Percentiles rank a stretch among this genome's conserved stretches.
phyloP scores from a whole-genome alignment of 1,140 invertebrate genomes.

The Bilobella aurantiaca region DNA sequence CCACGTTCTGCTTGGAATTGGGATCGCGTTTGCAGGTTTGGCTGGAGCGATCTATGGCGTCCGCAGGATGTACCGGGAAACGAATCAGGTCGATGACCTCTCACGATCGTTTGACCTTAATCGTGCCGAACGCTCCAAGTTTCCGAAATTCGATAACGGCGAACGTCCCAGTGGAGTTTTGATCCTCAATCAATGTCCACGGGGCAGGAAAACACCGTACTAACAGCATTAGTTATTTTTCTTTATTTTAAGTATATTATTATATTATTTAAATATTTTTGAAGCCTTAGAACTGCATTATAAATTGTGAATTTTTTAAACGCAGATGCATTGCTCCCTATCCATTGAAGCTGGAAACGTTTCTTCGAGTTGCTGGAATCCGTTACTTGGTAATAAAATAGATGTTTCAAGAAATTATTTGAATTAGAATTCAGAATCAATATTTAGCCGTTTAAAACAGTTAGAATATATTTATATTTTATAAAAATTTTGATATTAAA shows the following conservation, averaged over 20 bases:
- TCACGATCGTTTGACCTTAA: neutral
- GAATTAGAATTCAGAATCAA: no score
- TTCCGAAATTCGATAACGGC: neutral
- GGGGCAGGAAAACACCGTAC: neutral
- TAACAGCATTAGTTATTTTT: neutral
- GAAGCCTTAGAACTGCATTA: neutral
- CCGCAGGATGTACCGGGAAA: neutral
- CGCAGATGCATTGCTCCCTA: constrained; percentile 26
- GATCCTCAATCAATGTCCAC: neutral
- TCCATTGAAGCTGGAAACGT: constrained; percentile 35
- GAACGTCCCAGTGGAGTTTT: neutral
- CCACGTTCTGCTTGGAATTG: neutral
- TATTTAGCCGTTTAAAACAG: no score
- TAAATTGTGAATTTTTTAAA: neutral
- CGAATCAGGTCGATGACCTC: neutral
- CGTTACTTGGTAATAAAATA: neutral
- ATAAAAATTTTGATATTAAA: neutral
- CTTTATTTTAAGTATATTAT: neutral
- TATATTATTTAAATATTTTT: neutral
- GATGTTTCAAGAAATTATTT: no score
- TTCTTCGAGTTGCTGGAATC: constrained; percentile 32
- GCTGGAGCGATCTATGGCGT: neutral
- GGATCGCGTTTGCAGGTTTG: neutral
- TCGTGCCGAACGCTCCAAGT: neutral
- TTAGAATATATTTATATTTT: neutral